Conservation (phyloP, 2,113 vertebrate species). For the Glaucidium brasilianum region DNA sequence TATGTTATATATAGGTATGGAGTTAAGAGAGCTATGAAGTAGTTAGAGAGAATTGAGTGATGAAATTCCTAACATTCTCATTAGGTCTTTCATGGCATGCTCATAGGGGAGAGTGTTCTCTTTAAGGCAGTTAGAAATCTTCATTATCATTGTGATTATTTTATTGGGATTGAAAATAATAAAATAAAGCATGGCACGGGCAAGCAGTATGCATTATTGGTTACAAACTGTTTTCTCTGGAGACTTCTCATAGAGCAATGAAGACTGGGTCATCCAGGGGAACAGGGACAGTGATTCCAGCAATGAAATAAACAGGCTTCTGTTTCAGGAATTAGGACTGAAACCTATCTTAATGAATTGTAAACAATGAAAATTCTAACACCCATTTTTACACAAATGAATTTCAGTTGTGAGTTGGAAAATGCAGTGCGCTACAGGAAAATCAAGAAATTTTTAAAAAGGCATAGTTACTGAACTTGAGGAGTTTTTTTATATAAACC, state of each 20-base stretch:
- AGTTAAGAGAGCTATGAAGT: not conserved
- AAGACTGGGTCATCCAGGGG: not conserved
- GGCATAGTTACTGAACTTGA: not conserved
- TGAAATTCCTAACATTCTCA: not conserved
- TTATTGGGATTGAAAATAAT: not conserved
- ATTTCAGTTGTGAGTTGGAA: not conserved
- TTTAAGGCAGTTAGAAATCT: not conserved
- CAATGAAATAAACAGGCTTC: not conserved
- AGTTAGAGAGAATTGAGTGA: not conserved
- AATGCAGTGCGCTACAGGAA: not conserved
- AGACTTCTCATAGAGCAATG: not conserved
- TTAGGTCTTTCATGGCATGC: not conserved
- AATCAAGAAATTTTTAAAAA: not conserved
- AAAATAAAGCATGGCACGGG: not conserved
- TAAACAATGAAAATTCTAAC: not conserved
- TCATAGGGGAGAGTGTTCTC: not conserved
- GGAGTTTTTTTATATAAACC: not conserved
- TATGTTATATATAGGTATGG: not conserved
- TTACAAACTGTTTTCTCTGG: not conserved
- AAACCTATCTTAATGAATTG: not conserved
- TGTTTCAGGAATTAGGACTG: not conserved
- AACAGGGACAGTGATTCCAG: not conserved
- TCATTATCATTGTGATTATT: too few species aligned
- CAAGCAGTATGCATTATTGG: not conserved
- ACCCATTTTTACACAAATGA: not conserved